These are phyloP conservation scores for Drosophila carrolli DNA, from an alignment of 1,140 invertebrate species.

Conservation along the genomic window DNA sequence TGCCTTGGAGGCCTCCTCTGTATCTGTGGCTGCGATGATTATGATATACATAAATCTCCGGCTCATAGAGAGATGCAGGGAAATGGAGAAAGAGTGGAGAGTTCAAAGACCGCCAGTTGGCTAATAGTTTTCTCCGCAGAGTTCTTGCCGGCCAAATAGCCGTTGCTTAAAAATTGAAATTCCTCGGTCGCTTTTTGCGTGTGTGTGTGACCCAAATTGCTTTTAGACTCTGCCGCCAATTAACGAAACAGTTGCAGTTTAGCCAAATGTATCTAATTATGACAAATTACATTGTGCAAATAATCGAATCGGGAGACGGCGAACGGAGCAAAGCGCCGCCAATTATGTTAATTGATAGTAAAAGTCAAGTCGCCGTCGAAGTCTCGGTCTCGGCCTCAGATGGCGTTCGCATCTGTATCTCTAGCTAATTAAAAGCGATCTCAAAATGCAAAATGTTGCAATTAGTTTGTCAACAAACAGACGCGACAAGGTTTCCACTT, in stretches of 20 bases:
- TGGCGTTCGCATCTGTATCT: slow-evolving; percentile 15
- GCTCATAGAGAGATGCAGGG: slow-evolving; percentile 32
- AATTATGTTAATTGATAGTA: slow-evolving; percentile 81
- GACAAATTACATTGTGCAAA: slow-evolving; percentile 66
- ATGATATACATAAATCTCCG: slow-evolving; percentile 73
- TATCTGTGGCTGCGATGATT: slow-evolving; percentile 46
- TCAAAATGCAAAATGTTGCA: slow-evolving; percentile 61
- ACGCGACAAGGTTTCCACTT: slow-evolving; percentile 61
- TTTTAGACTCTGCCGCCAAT: slow-evolving; percentile 26
- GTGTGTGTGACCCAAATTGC: slow-evolving; percentile 48
- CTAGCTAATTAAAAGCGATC: slow-evolving; percentile 67
- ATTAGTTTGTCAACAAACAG: slow-evolving; percentile 70
- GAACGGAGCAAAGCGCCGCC: slow-evolving; percentile 42
- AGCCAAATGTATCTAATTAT: slow-evolving; percentile 47
- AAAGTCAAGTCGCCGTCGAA: slow-evolving; percentile 57
- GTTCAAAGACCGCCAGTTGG: slow-evolving; percentile 59
- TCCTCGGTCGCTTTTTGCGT: neutral
- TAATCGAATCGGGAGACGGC: slow-evolving; percentile 48
- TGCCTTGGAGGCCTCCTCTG: slow-evolving; percentile 22
- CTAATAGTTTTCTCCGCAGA: slow-evolving; percentile 49
- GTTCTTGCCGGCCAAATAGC: slow-evolving; percentile 33
- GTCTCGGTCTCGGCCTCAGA: slow-evolving; percentile 12
- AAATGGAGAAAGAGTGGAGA: slow-evolving; percentile 41
- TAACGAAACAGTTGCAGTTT: slow-evolving; percentile 55
- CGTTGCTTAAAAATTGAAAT: slow-evolving; percentile 46